Evolutionary conservation across 2,888 invertebrate genomes (phyloP).

Genomic region (Drosophila yooni): DNA sequence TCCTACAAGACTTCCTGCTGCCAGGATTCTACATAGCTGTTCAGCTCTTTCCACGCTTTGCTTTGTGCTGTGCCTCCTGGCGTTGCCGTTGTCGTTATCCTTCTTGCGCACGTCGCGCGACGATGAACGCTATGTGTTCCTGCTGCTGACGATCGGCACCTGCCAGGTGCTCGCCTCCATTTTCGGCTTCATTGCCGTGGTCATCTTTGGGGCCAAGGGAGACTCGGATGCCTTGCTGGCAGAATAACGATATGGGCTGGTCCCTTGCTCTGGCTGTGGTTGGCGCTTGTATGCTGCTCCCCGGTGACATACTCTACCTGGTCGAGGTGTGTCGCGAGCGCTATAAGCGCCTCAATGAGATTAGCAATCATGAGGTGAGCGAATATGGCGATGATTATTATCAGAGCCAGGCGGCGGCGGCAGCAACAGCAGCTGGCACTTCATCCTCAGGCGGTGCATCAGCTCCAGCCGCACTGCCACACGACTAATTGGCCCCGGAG

Average conservation of each 20-base stretch:
- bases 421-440: conserved; percentile 5
- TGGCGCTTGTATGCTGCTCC: conserved; percentile 90
- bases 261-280: conserved; percentile 94
- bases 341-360: conserved; percentile 90
- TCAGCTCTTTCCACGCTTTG: conserved; percentile 97
- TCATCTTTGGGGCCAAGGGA: conserved; percentile 95
- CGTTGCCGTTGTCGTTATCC: conserved; percentile 90
- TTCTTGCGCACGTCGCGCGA: conserved; percentile 91
- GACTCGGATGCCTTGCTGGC: conserved; percentile 99
- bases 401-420: conserved; percentile 64
- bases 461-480: conserved; percentile 33
- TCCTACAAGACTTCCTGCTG: conserved; percentile 94
- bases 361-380: conserved; percentile 88
- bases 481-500: conserved; percentile 70
- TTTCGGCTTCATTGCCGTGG: conserved; percentile 92
- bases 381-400: conserved; percentile 87
- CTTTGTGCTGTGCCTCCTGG: conserved; percentile 91
- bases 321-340: conserved; percentile 92
- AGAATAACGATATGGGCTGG: conserved; percentile 97
- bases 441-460: conserved; percentile 23
- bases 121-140: conserved; percentile 90
- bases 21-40: conserved; percentile 97
- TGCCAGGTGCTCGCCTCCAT: conserved; percentile 91
- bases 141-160: conserved; percentile 90
- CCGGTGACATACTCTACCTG: conserved; percentile 92